phyloP scores from a whole-genome alignment of 1,140 invertebrate species.

The Drosophila miranda region DNA sequence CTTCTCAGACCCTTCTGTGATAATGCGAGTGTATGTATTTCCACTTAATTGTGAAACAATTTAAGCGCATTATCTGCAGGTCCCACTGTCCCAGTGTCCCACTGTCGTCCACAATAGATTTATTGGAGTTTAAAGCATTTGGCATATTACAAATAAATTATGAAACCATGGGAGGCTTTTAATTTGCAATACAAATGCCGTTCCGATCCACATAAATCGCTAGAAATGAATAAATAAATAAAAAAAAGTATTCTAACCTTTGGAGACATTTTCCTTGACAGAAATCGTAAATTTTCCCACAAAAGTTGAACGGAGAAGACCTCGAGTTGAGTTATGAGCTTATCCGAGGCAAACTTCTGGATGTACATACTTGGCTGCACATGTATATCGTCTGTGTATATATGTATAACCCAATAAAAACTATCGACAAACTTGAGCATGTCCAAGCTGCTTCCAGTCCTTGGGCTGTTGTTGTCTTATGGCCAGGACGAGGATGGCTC shows the following conservation, averaged over 20 bases:
- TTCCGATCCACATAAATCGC: neutral
- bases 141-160: constrained; percentile 60
- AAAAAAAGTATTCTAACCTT: constrained; percentile 24
- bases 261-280: constrained; percentile 20
- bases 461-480: constrained; percentile 1
- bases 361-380: constrained; percentile 13
- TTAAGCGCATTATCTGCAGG: constrained; percentile 63
- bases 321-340: constrained; percentile 58
- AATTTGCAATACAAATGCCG: constrained; percentile 58
- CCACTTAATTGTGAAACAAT: constrained; percentile 67
- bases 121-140: constrained; percentile 67
- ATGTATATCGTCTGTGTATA: constrained; percentile 3
- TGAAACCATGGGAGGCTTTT: constrained; percentile 44
- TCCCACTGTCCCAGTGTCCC: constrained; percentile 23
- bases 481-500: no score
- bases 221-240: constrained; percentile 39
- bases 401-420: constrained; percentile 32
- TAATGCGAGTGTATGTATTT: constrained; percentile 2
- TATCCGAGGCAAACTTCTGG: constrained; percentile 40
- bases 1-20: neutral
- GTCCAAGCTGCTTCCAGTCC: constrained; percentile 32
- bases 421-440: constrained; percentile 30
- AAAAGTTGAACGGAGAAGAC: constrained; percentile 30
- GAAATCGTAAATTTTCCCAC: constrained; percentile 51
- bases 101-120: constrained; percentile 42